phyloP scores from a whole-genome alignment of 2,888 invertebrate species.

The Oscheius sp. region DNA sequence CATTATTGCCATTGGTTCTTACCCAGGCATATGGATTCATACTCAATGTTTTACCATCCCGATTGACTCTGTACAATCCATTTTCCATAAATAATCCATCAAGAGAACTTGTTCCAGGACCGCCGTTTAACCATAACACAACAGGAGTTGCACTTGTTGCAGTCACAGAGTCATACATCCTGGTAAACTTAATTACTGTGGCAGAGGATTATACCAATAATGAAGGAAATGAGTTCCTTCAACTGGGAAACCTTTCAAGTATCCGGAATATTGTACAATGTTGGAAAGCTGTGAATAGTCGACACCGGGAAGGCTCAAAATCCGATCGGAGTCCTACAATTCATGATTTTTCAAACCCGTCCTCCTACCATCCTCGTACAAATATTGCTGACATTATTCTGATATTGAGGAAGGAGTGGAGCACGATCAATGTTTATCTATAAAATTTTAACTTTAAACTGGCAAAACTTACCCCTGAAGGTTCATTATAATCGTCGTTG shows the following conservation, averaged over 20 bases:
- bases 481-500: conserved; percentile 52
- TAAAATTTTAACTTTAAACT: background rate
- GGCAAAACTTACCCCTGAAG: conserved; percentile 5
- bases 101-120: conserved; percentile 75
- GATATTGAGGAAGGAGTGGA: conserved; percentile 30
- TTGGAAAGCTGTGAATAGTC: conserved; percentile 25
- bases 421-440: conserved; percentile 43
- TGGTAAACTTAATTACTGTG: no score
- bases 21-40: conserved; percentile 64
- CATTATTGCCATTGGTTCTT: background rate
- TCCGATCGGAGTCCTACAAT: conserved; percentile 38
- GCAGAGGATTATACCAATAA: conserved; percentile 72
- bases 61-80: conserved; percentile 73
- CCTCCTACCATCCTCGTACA: conserved; percentile 11
- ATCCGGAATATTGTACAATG: conserved; percentile 51
- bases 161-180: conserved; percentile 2
- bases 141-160: conserved; percentile 43
- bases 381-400: background rate
- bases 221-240: conserved; percentile 72
- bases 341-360: background rate
- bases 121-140: conserved; percentile 65
- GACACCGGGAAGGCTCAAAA: conserved; percentile 48
- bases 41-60: conserved; percentile 52
- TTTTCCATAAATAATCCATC: conserved; percentile 74
- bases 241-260: conserved; percentile 65